These are phyloP conservation scores for Lithophane semibrunnea DNA, from an alignment of 2,888 invertebrate species.

Conservation along the genomic window DNA sequence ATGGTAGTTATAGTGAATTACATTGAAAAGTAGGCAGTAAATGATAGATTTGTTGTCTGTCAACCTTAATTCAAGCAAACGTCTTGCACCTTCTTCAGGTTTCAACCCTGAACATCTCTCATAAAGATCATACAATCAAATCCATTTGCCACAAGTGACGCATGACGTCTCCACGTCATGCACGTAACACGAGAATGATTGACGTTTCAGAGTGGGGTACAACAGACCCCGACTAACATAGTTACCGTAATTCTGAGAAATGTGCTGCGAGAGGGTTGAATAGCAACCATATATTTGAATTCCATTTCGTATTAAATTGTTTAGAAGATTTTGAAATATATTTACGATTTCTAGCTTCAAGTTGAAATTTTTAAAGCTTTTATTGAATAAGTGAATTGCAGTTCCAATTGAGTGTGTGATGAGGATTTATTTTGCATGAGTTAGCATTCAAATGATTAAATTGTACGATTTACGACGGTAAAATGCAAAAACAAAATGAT, in stretches of 20 bases:
- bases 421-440: background rate
- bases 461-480: background rate
- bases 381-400: background rate
- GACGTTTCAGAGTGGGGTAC: constrained; percentile 60
- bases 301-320: constrained; percentile 15
- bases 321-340: background rate
- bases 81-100: background rate
- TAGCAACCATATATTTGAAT: constrained; percentile 21
- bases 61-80: background rate
- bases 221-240: constrained; percentile 48
- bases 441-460: background rate
- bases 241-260: constrained; percentile 36
- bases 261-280: constrained; percentile 54
- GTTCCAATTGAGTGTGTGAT: background rate
- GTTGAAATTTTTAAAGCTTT: background rate
- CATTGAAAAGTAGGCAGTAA: background rate
- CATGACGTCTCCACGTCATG: constrained; percentile 56
- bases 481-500: background rate
- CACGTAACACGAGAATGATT: constrained; percentile 53
- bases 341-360: background rate
- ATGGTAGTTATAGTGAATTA: background rate
- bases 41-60: background rate
- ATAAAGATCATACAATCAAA: constrained; percentile 53
- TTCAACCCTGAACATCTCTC: constrained; percentile 21
- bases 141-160: constrained; percentile 37